Percentiles rank a stretch among this genome's conserved stretches.
Evolutionary conservation across 2,888 invertebrate genomes (phyloP).

Genomic region (Ormyrus rosae): DNA sequence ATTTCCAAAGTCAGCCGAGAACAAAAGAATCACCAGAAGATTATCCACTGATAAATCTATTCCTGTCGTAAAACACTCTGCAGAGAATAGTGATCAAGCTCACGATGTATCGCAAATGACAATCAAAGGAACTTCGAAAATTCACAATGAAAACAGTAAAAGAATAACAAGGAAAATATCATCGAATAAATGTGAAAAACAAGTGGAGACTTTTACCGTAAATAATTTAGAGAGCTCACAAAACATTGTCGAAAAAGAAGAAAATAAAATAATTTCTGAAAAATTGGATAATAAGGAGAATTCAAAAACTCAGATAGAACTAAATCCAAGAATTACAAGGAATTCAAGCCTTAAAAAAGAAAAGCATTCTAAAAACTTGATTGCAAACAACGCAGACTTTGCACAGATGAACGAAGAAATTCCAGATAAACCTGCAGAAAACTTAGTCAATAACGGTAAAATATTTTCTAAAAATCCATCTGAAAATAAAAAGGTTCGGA

Average conservation of each 20-base stretch:
- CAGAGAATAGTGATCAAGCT: slow-evolving; percentile 13
- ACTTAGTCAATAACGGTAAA: slow-evolving; percentile 7
- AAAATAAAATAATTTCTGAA: slow-evolving; percentile 36
- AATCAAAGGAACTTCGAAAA: slow-evolving; percentile 21
- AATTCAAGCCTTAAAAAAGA: slow-evolving; percentile 29
- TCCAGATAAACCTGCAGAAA: slow-evolving; percentile 23
- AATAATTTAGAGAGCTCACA: slow-evolving; percentile 11
- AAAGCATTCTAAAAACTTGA: slow-evolving; percentile 20
- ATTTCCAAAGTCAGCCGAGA: slow-evolving; percentile 2
- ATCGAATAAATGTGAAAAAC: slow-evolving; percentile 18
- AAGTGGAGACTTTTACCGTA: slow-evolving; percentile 1
- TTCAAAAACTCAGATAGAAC: slow-evolving; percentile 39
- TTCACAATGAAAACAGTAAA: slow-evolving; percentile 17
- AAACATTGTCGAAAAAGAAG: neutral
- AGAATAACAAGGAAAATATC: slow-evolving; percentile 21
- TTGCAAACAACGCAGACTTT: slow-evolving; percentile 26
- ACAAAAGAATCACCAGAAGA: slow-evolving; percentile 25
- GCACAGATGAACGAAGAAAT: slow-evolving; percentile 15
- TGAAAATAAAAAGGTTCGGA: slow-evolving; percentile 17
- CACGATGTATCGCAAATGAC: slow-evolving; percentile 23
- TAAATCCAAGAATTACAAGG: slow-evolving; percentile 31
- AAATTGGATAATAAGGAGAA: slow-evolving; percentile 49
- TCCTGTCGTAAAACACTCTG: neutral
- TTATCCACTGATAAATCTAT: slow-evolving; percentile 20
- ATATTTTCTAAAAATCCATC: neutral